These are phyloP conservation scores for Erpobdella octoculata DNA, from an alignment of 2,888 invertebrate species.

Conservation along the genomic window DNA sequence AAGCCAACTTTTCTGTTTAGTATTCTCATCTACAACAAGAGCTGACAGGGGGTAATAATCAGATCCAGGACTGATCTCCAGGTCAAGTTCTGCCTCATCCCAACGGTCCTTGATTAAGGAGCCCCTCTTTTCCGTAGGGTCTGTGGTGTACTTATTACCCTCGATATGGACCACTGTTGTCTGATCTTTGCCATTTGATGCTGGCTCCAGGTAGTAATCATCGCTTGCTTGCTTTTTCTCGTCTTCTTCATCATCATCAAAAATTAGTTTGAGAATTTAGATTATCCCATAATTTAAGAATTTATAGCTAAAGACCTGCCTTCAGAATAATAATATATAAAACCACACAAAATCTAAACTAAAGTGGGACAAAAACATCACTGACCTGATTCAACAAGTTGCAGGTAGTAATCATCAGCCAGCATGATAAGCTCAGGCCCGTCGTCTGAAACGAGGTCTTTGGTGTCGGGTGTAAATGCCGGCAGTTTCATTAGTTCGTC, in stretches of 20 bases:
- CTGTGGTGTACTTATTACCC: slow-evolving; percentile 14
- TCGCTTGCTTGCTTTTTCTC: not conserved
- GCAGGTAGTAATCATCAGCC: slow-evolving; percentile 21
- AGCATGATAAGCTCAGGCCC: slow-evolving; percentile 8
- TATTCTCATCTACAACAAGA: not conserved
- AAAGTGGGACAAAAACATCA: not conserved
- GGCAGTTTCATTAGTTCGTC: slow-evolving; percentile 23
- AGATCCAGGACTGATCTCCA: not conserved
- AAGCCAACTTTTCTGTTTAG: too few species aligned
- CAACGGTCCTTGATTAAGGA: not conserved
- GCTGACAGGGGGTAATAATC: not conserved
- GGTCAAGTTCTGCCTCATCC: not conserved
- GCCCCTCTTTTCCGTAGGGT: not conserved
- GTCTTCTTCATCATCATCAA: too few species aligned
- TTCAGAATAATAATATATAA: not conserved
- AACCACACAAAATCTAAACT: not conserved
- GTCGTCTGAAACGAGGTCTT: slow-evolving; percentile 7
- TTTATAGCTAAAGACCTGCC: too few species aligned
- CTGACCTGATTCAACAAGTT: not conserved
- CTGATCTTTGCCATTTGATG: not conserved
- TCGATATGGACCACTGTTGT: too few species aligned
- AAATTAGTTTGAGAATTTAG: too few species aligned
- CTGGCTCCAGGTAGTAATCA: not conserved
- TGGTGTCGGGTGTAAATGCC: not conserved
- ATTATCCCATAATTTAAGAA: too few species aligned